Evolutionary conservation across 2,797 vertebrate genomes (phyloP).

Genomic region (Enteromius radiatus): DNA sequence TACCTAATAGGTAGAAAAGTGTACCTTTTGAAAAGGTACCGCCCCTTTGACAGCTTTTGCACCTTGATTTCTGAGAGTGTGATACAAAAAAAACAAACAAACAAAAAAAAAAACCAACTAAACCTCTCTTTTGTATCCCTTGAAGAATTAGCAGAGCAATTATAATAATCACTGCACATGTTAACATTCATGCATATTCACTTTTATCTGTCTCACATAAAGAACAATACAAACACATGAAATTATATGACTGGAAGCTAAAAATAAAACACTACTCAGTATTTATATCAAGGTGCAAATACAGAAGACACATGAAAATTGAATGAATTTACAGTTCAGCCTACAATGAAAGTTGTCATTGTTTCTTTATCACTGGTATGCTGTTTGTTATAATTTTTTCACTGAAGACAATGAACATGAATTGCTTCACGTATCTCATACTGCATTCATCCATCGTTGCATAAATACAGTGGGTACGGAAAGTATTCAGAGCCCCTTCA

Average conservation of each 20-base stretch:
- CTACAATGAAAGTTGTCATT: not conserved
- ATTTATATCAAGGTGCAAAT: not conserved
- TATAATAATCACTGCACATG: not conserved
- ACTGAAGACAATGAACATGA: not conserved
- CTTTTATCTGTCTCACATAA: not conserved
- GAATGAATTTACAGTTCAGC: not conserved
- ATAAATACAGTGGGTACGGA: not conserved
- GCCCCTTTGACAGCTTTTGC: too few species aligned
- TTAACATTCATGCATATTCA: not conserved
- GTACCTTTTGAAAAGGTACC: too few species aligned
- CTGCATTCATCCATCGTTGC: not conserved
- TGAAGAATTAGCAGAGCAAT: too few species aligned
- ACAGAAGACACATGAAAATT: not conserved
- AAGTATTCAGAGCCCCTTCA: too few species aligned
- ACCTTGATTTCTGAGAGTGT: too few species aligned
- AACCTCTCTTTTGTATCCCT: too few species aligned
- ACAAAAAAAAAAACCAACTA: too few species aligned
- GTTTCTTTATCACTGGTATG: not conserved
- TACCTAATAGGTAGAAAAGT: too few species aligned
- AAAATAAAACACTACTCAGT: not conserved
- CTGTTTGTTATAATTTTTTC: not conserved
- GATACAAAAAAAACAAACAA: too few species aligned
- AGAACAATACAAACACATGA: not conserved
- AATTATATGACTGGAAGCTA: too few species aligned
- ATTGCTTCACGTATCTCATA: not conserved